A percentile compares a stretch with the other conserved stretches of the same genome.
Conservation (phyloP, 1,140 invertebrate genomes). For the Acyrthosiphon pisum region DNA sequence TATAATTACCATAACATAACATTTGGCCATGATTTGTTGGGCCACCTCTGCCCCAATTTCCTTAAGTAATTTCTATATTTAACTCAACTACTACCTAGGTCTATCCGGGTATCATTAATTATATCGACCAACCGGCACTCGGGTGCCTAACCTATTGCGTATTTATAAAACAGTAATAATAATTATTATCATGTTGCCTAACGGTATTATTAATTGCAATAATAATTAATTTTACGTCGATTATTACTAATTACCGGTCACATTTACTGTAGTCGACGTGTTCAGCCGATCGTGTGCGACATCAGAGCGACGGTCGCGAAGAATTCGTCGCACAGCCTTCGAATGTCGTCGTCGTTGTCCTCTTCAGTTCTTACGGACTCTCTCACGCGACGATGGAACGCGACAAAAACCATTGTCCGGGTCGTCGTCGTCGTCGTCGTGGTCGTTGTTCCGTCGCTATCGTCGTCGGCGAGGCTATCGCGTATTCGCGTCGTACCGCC, state of each 20-base stretch:
- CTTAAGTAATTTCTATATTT: neutral
- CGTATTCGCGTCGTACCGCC: neutral
- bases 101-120: neutral
- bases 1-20: too few relatives aligned
- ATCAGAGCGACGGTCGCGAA: neutral
- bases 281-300: neutral
- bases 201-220: neutral
- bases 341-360: neutral
- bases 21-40: too few relatives aligned
- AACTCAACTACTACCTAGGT: neutral
- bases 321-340: neutral
- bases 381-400: neutral
- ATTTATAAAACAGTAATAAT: neutral
- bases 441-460: neutral
- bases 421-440: too few relatives aligned
- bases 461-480: neutral
- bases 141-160: neutral
- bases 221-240: too few relatives aligned
- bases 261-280: too few relatives aligned
- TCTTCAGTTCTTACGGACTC: neutral
- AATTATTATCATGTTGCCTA: neutral
- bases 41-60: neutral
- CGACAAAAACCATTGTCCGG: slow-evolving; percentile 47
- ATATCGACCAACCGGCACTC: neutral
- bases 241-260: neutral